A percentile compares a stretch with the other conserved stretches of the same genome.
phyloP scores from a whole-genome alignment of 2,797 vertebrate species.

The Alosa sapidissima region DNA sequence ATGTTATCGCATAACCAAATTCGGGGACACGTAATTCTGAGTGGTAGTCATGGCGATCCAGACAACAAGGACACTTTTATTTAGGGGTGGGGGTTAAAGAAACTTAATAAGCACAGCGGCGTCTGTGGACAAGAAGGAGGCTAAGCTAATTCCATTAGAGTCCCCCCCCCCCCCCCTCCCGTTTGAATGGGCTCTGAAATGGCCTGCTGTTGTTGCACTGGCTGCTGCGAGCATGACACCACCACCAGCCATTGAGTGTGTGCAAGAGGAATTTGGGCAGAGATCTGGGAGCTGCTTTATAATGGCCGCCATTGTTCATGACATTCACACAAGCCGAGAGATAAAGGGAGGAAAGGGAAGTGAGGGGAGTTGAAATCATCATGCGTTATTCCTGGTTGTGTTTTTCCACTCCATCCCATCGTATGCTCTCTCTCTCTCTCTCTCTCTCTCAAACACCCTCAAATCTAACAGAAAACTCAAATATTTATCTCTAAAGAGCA shows the following conservation, averaged over 20 bases:
- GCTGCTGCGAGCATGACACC: not conserved
- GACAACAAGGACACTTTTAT: constrained; percentile 12
- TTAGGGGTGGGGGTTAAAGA: constrained; percentile 26
- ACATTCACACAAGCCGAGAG: not conserved
- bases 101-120: constrained; percentile 44
- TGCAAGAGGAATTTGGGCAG: constrained; percentile 41
- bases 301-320: not conserved
- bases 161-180: not conserved
- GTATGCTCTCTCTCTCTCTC: not conserved
- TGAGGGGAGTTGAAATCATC: not conserved
- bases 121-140: constrained; percentile 35
- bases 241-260: not conserved
- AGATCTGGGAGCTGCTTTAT: constrained; percentile 37
- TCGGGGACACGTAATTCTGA: not conserved
- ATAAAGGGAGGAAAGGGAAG: constrained; percentile 11
- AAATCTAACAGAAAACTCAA: not conserved
- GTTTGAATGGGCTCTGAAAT: not conserved
- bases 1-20: not conserved
- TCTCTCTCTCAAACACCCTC: not conserved
- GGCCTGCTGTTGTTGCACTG: not conserved
- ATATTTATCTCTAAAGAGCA: not conserved
- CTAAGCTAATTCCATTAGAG: constrained; percentile 56
- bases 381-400: not conserved
- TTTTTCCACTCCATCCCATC: not conserved
- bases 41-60: not conserved